Evolutionary conservation across 2,113 vertebrate species (phyloP).

Genomic region (Pluvianellus socialis): DNA sequence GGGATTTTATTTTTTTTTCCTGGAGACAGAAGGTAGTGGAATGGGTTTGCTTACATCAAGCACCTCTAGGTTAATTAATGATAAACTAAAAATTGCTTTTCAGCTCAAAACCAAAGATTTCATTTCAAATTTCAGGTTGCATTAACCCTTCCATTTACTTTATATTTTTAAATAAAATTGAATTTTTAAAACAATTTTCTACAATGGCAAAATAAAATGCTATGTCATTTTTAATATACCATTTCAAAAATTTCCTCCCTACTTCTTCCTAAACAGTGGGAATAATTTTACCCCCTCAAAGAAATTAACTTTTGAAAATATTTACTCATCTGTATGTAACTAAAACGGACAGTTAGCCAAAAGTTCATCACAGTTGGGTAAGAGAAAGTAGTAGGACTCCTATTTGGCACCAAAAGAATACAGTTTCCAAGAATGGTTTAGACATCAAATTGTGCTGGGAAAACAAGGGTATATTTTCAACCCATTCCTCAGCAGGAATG

Average conservation of each 20-base stretch:
- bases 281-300: background rate
- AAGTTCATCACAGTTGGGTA: background rate
- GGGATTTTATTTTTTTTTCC: no score
- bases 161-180: background rate
- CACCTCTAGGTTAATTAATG: background rate
- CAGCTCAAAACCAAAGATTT: background rate
- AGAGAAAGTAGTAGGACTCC: background rate
- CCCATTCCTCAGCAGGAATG: background rate
- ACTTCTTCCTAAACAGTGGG: background rate
- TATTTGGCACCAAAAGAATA: background rate
- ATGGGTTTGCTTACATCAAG: background rate
- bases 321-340: background rate
- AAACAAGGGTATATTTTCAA: background rate
- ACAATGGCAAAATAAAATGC: rapidly evolving
- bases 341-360: background rate
- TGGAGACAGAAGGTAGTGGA: background rate
- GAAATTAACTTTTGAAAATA: background rate
- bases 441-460: background rate
- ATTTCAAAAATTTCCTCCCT: background rate
- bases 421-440: background rate
- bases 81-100: background rate
- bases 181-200: background rate
- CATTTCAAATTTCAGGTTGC: background rate
- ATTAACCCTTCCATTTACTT: background rate
- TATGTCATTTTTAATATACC: rapidly evolving